A percentile compares a stretch with the other conserved stretches of the same genome.
These are phyloP conservation scores for Dasyornis broadbenti DNA, from an alignment of 2,113 vertebrate species.

Conservation along the genomic window DNA sequence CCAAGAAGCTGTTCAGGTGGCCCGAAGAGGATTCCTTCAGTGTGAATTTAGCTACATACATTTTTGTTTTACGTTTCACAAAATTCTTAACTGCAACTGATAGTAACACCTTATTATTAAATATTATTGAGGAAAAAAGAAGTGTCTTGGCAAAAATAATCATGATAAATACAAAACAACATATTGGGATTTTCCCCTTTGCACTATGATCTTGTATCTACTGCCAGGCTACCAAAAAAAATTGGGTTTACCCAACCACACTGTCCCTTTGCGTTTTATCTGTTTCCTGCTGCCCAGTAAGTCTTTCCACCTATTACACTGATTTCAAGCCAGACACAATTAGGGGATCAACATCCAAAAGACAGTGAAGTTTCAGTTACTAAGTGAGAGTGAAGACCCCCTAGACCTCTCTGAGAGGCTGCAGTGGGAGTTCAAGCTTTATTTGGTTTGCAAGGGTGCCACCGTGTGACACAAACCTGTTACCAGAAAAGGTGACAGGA, in stretches of 20 bases:
- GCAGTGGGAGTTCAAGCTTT: neutral
- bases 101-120: neutral
- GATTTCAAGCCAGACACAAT: neutral
- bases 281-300: neutral
- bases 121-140: neutral
- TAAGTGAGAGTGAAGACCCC: neutral
- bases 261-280: neutral
- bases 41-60: neutral
- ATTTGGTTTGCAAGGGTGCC: conserved; percentile 22
- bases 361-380: neutral
- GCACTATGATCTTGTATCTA: neutral
- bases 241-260: neutral
- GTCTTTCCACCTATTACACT: neutral
- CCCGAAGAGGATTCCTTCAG: accelerated
- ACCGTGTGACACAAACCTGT: neutral
- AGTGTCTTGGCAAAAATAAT: neutral
- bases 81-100: neutral
- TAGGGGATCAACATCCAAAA: neutral
- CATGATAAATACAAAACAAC: neutral
- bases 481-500: neutral
- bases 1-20: neutral
- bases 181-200: neutral
- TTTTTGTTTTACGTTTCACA: neutral
- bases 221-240: neutral
- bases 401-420: neutral